phyloP scores from a whole-genome alignment of 2,113 vertebrate species.

The Eupsittula cactorum region DNA sequence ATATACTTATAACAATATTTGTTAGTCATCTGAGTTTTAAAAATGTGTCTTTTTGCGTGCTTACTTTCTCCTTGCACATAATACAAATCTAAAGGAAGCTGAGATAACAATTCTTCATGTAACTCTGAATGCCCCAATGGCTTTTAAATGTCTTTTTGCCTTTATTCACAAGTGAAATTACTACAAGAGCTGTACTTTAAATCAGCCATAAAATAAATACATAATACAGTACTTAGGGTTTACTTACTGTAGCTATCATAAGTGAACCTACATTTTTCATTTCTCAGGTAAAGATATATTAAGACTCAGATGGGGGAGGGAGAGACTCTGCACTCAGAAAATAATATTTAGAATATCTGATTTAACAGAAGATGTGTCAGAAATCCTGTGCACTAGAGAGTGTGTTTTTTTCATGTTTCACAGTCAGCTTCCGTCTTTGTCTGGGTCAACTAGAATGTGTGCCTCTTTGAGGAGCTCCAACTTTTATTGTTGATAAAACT shows the following conservation, averaged over 20 bases:
- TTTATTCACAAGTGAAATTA: neutral
- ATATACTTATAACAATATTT: slow-evolving; percentile 57
- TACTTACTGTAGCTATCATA: neutral
- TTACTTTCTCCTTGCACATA: neutral
- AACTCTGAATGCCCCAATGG: neutral
- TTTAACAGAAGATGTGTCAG: neutral
- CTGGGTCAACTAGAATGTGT: neutral
- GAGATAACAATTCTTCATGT: neutral
- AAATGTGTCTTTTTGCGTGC: slow-evolving; percentile 36
- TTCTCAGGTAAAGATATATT: neutral
- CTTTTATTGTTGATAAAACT: neutral
- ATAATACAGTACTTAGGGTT: neutral
- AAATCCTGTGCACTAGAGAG: neutral
- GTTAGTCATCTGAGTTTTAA: slow-evolving; percentile 59
- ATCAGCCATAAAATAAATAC: neutral
- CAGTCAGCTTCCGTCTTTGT: neutral
- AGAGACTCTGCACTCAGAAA: neutral
- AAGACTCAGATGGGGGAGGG: neutral
- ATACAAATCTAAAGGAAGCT: neutral
- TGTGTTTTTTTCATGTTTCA: neutral
- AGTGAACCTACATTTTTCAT: neutral
- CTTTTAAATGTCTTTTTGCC: neutral
- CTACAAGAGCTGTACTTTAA: neutral
- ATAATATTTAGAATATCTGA: neutral
- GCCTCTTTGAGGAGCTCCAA: neutral